Evolutionary conservation across 35 echinoderm and acorn worm species (phyloP), one percentile per base, ranked within the genome.

Genomic region (Lytechinus variegatus): DNA sequence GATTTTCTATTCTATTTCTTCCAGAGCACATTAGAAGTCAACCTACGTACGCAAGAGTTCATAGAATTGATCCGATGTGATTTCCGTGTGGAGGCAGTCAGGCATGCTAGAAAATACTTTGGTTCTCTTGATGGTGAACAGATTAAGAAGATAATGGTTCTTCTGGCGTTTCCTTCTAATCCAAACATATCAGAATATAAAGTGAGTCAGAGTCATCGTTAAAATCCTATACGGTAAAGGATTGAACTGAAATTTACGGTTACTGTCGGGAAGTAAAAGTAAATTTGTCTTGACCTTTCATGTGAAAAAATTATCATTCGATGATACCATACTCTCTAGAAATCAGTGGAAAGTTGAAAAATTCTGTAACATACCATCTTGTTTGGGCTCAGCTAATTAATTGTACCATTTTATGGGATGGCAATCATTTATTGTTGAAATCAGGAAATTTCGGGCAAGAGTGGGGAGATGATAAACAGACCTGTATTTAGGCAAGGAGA

Each of bases 1-100:
- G 33, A 44, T 44, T 44, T 2, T 44, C 33, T 44, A 44, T 44
- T 90, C 6, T 13, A 90, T 90, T 28, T 79, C 54, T 92, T 51
- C 86, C 91, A 99, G 98, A 99, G 98, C 71, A 97, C 97, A 53
- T 95, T 99, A 93, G 98, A 99, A 94, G 98, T 99, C 95, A 99
- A 99, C 95, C 96, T 99, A 54, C 91, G 98, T 28, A 97, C 97
- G 21, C 98, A 99, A 61, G 97, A 99, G 89, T 99, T 99, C 89
- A 98, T 99, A 55, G 98, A 99, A 89, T 86, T 98, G 56, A 97
- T 99, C 55, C 91, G 96, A 90, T 54, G 86, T 27, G 97, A 99
- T 61, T 61, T 92, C 87, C 96, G 97, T 71, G 52, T 97, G 28
- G 98, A 99, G 92, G 98, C 98, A 28, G 96, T 99, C 24, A 87